phyloP scores from a whole-genome alignment of 2,797 vertebrate species.

The Nasua narica region DNA sequence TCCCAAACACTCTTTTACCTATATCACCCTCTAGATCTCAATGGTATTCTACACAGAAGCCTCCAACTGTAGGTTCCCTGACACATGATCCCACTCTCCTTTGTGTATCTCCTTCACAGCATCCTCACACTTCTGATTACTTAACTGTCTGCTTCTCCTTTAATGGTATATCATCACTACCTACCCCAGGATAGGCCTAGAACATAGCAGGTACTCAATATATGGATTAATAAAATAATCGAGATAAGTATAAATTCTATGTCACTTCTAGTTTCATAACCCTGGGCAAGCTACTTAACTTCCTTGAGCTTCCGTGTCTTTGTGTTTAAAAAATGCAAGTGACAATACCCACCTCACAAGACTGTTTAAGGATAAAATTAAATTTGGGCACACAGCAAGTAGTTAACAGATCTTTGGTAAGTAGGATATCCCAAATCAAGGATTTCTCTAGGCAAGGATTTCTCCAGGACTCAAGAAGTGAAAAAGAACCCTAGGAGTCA shows the following conservation, averaged over 20 bases:
- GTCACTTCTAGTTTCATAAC: conserved; percentile 34
- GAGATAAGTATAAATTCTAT: background rate
- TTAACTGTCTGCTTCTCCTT: background rate
- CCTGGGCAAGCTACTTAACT: background rate
- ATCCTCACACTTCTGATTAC: background rate
- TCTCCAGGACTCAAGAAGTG: background rate
- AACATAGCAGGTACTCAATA: background rate
- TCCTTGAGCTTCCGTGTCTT: conserved; percentile 23
- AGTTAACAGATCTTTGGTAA: background rate
- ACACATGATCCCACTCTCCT: background rate
- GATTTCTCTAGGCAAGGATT: background rate
- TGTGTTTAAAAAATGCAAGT: conserved; percentile 12
- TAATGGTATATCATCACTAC: background rate
- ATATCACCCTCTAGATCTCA: background rate
- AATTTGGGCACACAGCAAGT: background rate
- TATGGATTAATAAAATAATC: background rate
- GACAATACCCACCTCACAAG: background rate
- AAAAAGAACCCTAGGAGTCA: background rate
- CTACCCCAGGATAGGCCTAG: background rate
- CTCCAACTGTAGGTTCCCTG: background rate
- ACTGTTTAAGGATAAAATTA: background rate
- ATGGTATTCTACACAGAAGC: background rate
- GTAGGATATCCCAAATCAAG: background rate
- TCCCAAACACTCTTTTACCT: background rate
- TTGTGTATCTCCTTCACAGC: background rate